Conservation (phyloP, 1,140 invertebrate species). For the Brachystomella parvula region DNA sequence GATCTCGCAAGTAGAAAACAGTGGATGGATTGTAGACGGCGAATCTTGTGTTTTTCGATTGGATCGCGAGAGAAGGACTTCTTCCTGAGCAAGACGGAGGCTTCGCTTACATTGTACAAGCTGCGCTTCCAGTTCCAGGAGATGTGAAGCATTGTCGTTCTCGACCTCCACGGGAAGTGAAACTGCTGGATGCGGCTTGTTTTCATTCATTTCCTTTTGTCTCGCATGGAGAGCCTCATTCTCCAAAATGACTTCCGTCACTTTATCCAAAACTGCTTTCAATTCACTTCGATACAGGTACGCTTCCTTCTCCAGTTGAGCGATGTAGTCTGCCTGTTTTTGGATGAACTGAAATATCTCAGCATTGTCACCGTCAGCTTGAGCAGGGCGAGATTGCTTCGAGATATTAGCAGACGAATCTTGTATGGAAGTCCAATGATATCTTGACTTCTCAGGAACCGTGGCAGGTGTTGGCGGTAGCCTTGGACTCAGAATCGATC, state of each 20-base stretch:
- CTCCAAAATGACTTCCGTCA: conserved; percentile 68
- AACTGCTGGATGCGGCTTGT: too few relatives aligned
- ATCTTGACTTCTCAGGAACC: too few relatives aligned
- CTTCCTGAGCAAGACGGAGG: conserved; percentile 59
- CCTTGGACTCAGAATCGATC: conserved; percentile 40
- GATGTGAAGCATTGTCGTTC: conserved; percentile 59
- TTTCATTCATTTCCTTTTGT: too few relatives aligned
- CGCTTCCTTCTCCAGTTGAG: conserved; percentile 69
- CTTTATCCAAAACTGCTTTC: conserved; percentile 62
- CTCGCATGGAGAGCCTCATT: conserved; percentile 68
- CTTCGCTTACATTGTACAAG: conserved; percentile 66
- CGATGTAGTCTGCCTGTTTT: conserved; percentile 73
- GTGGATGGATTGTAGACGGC: not conserved
- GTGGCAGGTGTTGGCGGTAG: conserved; percentile 15
- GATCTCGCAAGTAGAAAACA: conserved; percentile 40
- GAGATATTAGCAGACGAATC: too few relatives aligned
- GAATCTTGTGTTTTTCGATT: not conserved
- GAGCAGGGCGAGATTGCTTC: not conserved
- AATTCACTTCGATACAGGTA: conserved; percentile 68
- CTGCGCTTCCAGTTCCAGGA: conserved; percentile 72
- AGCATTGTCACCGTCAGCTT: not conserved
- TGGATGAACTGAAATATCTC: conserved; percentile 65
- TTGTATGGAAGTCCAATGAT: too few relatives aligned
- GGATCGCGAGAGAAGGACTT: conserved; percentile 54
- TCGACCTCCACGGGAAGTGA: conserved; percentile 43